These are phyloP conservation scores for Zygogramma bicolorata DNA, from an alignment of 2,888 invertebrate species.

Conservation along the genomic window DNA sequence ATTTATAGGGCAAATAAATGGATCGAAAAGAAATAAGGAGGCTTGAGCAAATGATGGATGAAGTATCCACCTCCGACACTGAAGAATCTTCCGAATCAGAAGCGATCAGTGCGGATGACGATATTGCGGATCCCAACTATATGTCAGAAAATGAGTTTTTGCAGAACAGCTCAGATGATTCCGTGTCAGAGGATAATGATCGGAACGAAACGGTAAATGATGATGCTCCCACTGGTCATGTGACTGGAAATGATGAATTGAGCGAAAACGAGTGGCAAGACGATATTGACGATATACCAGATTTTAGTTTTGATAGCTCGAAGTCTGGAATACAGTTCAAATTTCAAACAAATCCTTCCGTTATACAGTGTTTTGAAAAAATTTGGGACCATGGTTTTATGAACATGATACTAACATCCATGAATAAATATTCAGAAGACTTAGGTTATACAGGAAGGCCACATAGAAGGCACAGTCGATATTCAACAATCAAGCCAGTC, in stretches of 20 bases:
- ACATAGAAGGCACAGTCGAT: slow-evolving; percentile 18
- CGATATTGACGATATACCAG: slow-evolving; percentile 11
- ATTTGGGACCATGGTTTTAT: slow-evolving; percentile 2
- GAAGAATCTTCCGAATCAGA: not conserved
- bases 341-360: slow-evolving; percentile 13
- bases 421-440: slow-evolving; percentile 19
- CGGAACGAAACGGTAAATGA: slow-evolving; percentile 4
- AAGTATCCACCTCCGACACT: not conserved
- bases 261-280: not conserved
- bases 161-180: slow-evolving; percentile 5
- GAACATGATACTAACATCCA: slow-evolving; percentile 15
- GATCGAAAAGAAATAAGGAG: not conserved
- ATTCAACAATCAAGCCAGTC: slow-evolving; percentile 13
- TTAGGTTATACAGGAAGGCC: slow-evolving; percentile 6
- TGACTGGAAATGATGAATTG: not conserved
- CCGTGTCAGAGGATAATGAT: slow-evolving; percentile 17
- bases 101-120: not conserved
- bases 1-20: too few relatives aligned
- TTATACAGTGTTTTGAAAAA: slow-evolving; percentile 16
- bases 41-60: slow-evolving; percentile 1
- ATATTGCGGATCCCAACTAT: slow-evolving; percentile 5
- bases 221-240: too few relatives aligned
- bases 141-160: slow-evolving; percentile 11
- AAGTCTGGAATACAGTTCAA: slow-evolving; percentile 3
- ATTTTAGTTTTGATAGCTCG: not conserved